Conservation (phyloP, 1,140 invertebrate species). For the Tyrophagus putrescentiae region DNA sequence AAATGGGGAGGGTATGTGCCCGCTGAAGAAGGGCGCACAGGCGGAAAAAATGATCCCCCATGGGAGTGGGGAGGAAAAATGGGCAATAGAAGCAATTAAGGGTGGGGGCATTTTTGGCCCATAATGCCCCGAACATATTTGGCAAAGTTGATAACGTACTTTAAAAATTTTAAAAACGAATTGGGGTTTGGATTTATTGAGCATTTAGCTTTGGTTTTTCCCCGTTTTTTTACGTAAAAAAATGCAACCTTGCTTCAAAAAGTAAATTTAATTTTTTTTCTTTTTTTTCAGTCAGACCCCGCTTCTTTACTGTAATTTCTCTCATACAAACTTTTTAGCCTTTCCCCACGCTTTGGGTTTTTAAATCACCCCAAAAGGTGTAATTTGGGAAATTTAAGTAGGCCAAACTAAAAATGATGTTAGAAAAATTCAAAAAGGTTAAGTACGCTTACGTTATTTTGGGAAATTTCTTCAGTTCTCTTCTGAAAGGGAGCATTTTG, state of each 20-base stretch:
- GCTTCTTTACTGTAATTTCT: slow-evolving; percentile 11
- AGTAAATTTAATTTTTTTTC: no score
- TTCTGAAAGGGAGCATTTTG: background rate
- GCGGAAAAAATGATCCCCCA: slow-evolving; percentile 14
- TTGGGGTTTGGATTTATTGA: background rate
- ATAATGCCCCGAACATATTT: slow-evolving; percentile 9
- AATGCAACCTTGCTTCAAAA: no score
- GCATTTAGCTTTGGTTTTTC: no score
- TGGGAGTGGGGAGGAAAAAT: background rate
- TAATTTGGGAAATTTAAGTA: slow-evolving; percentile 66
- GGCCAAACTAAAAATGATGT: slow-evolving; percentile 44
- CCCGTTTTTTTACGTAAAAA: no score
- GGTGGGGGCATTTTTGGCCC: background rate
- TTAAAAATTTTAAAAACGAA: background rate
- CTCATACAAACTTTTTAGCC: slow-evolving; percentile 27
- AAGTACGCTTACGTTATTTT: slow-evolving; percentile 21
- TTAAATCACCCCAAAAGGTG: slow-evolving; percentile 52
- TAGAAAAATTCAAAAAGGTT: background rate
- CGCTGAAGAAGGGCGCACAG: slow-evolving; percentile 12
- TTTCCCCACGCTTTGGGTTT: slow-evolving; percentile 62
- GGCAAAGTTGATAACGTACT: slow-evolving; percentile 20
- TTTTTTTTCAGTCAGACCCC: slow-evolving; percentile 6
- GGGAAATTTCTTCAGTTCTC: slow-evolving; percentile 24
- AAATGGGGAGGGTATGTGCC: slow-evolving; percentile 46
- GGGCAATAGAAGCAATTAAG: slow-evolving; percentile 4